Percentiles rank a stretch among this genome's conserved stretches.
Conservation (phyloP, 2,113 vertebrate genomes). For the Dryoscopus gambensis region DNA sequence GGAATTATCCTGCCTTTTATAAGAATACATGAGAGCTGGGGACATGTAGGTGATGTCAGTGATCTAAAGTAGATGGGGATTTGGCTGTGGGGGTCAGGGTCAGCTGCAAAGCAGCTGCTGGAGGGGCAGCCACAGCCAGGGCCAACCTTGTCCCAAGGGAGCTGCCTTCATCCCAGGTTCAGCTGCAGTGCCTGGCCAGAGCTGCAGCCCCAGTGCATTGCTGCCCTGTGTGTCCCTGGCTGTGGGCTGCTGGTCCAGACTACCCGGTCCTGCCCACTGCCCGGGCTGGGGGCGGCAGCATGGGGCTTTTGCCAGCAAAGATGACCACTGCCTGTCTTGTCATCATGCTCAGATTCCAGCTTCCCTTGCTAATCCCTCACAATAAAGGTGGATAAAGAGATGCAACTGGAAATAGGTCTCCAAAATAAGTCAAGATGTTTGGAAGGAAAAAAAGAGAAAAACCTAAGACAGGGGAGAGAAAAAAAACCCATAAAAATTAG, state of each 20-base stretch:
- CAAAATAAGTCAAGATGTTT: neutral
- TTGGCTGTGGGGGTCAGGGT: neutral
- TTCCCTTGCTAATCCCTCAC: neutral
- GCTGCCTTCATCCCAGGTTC: neutral
- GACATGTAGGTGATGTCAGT: neutral
- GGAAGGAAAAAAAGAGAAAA: neutral
- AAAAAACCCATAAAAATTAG: neutral
- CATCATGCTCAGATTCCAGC: fast-evolving
- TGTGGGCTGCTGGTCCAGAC: neutral
- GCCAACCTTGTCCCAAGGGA: fast-evolving
- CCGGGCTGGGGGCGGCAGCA: fast-evolving
- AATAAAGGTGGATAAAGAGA: neutral
- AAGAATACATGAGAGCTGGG: neutral
- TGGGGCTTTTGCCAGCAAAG: neutral
- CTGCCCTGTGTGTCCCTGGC: neutral
- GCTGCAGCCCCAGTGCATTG: neutral
- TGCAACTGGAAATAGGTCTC: neutral
- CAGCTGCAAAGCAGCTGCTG: fast-evolving
- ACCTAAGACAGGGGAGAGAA: neutral
- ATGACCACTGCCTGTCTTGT: neutral
- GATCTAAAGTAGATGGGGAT: neutral
- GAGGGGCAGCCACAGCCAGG: neutral
- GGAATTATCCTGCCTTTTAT: neutral
- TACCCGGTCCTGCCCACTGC: fast-evolving
- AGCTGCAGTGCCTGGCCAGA: fast-evolving